Evolutionary conservation across 2,113 vertebrate species (phyloP).

Genomic region (Chloropsis cyanopogon): DNA sequence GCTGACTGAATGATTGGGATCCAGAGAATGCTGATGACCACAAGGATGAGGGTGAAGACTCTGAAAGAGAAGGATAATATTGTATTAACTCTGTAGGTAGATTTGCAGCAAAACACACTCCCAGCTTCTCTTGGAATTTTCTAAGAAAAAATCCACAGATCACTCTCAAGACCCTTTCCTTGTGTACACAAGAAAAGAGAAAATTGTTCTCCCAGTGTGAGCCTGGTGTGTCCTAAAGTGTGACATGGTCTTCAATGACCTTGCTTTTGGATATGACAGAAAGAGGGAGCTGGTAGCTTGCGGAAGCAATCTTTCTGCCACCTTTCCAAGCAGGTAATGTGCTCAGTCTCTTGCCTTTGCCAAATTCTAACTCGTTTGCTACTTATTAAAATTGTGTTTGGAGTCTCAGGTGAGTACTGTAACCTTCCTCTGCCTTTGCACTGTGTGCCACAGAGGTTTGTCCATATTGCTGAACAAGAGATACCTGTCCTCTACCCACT

Average conservation of each 20-base stretch:
- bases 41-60: constrained; percentile 85
- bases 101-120: not conserved
- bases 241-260: not conserved
- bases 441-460: not conserved
- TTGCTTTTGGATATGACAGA: not conserved
- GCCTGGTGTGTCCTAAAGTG: not conserved
- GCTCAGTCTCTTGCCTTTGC: not conserved
- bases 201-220: not conserved
- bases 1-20: constrained; percentile 91
- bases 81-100: not conserved
- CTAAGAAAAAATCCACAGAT: not conserved
- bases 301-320: not conserved
- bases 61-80: constrained; percentile 66
- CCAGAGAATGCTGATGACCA: constrained; percentile 89
- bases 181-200: not conserved
- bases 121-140: not conserved
- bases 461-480: not conserved
- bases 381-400: not conserved
- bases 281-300: not conserved
- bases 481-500: not conserved
- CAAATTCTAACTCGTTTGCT: not conserved
- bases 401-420: not conserved
- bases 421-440: not conserved
- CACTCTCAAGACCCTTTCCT: not conserved
- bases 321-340: not conserved